These are phyloP conservation scores for Drosophila setosimentum DNA, from an alignment of 2,888 invertebrate species.

Conservation along the genomic window DNA sequence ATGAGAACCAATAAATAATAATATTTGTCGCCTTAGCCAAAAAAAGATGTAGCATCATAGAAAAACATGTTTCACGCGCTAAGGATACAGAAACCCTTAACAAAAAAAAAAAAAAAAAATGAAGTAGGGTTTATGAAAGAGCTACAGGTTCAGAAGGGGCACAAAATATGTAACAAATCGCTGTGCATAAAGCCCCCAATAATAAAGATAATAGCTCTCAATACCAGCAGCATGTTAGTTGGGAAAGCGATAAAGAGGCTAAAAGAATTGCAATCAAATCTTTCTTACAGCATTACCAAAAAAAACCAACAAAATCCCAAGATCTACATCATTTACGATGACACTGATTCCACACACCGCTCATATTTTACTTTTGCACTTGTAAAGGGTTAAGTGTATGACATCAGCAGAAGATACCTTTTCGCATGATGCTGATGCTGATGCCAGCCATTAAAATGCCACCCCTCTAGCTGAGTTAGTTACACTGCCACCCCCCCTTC, in stretches of 20 bases:
- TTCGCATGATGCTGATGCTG: conserved; percentile 33
- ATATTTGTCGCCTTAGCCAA: neutral
- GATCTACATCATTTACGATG: neutral
- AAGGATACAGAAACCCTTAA: neutral
- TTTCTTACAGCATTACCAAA: neutral
- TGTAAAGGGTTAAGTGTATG: conserved; percentile 46
- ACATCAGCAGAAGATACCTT: conserved; percentile 47
- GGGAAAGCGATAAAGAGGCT: neutral
- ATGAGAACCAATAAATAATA: too few species aligned
- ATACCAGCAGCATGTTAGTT: neutral
- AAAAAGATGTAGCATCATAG: neutral
- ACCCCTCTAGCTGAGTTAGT: conserved; percentile 24
- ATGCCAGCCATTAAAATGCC: conserved; percentile 49
- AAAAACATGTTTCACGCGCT: neutral
- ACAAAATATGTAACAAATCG: neutral
- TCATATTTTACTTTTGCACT: neutral
- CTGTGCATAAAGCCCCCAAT: neutral
- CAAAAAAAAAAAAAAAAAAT: too few species aligned
- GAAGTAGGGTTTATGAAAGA: neutral
- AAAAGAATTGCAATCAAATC: neutral
- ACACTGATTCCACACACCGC: conserved; percentile 11
- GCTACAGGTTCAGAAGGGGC: neutral
- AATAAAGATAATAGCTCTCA: neutral
- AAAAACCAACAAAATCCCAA: neutral
- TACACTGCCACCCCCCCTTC: conserved; percentile 5